Percentiles rank a stretch among this genome's conserved stretches.
Conservation (phyloP, 2,888 invertebrate species). For the Ichneumoninae sp. region DNA sequence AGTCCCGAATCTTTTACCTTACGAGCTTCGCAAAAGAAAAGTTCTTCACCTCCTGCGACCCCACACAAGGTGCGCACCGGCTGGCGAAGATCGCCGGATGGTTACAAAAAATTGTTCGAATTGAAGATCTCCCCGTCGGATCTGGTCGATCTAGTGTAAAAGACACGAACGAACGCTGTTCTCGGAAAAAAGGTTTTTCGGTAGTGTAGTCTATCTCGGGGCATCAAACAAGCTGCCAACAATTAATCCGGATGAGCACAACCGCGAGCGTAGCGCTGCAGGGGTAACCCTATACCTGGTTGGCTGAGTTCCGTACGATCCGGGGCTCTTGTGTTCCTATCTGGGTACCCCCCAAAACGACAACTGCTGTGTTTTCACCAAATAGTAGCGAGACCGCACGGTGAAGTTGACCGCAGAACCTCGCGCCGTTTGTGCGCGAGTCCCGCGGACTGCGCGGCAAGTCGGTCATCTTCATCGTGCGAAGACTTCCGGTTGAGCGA, state of each 20-base stretch:
- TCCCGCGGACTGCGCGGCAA: background rate
- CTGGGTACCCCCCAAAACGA: conserved; percentile 1
- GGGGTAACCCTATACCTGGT: conserved; percentile 80
- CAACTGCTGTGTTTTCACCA: conserved; percentile 13
- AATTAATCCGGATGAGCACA: conserved; percentile 80
- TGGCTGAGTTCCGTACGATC: conserved; percentile 52
- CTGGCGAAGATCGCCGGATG: no score
- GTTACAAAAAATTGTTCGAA: no score
- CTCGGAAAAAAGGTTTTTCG: conserved; percentile 60
- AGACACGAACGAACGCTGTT: conserved; percentile 32
- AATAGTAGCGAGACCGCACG: conserved; percentile 1
- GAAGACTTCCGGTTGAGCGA: background rate
- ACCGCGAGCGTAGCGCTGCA: conserved; percentile 57
- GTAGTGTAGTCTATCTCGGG: conserved; percentile 69
- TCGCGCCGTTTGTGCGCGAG: background rate
- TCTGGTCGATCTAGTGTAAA: background rate
- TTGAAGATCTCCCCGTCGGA: no score
- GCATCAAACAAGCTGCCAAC: conserved; percentile 78
- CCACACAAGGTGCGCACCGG: no score
- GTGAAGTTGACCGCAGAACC: conserved; percentile 37
- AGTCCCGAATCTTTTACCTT: background rate
- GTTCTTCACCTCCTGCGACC: no score
- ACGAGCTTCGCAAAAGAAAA: background rate
- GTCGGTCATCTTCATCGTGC: conserved; percentile 53
- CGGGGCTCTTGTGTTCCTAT: conserved; percentile 47